Percentiles rank a stretch among this genome's conserved stretches.
These are phyloP conservation scores for Propithecus coquereli DNA, from an alignment of 2,113 vertebrate genomes.

Conservation along the genomic window DNA sequence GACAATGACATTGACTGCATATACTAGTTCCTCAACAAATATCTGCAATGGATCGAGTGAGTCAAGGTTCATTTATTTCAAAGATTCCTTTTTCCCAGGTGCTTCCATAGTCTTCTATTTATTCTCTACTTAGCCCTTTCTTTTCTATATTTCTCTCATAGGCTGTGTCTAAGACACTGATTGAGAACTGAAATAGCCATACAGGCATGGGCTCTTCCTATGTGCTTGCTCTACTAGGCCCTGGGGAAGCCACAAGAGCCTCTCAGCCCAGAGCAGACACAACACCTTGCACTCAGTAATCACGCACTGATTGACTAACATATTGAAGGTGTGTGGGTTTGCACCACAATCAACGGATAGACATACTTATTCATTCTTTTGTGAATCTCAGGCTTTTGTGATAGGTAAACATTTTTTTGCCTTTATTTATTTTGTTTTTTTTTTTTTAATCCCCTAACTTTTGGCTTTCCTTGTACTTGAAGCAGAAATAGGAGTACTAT, in stretches of 20 bases:
- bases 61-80: neutral
- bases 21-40: neutral
- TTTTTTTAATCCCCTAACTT: neutral
- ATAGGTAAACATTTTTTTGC: neutral
- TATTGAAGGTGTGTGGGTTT: neutral
- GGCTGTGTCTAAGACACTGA: neutral
- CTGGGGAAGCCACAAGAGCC: neutral
- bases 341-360: neutral
- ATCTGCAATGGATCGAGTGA: neutral
- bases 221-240: neutral
- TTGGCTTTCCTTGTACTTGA: neutral
- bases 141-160: neutral
- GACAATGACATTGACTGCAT: neutral
- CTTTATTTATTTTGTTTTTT: neutral
- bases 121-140: neutral
- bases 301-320: neutral
- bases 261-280: neutral
- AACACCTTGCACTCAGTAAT: neutral
- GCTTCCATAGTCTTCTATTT: neutral
- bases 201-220: neutral
- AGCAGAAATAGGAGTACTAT: neutral
- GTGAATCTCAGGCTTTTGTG: neutral
- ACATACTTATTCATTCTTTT: neutral
- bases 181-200: neutral
- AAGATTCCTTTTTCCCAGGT: neutral